Base-by-base conservation (phyloP, 2,888 invertebrate genomes). In the Cyrtodaria siliqua region DNA sequence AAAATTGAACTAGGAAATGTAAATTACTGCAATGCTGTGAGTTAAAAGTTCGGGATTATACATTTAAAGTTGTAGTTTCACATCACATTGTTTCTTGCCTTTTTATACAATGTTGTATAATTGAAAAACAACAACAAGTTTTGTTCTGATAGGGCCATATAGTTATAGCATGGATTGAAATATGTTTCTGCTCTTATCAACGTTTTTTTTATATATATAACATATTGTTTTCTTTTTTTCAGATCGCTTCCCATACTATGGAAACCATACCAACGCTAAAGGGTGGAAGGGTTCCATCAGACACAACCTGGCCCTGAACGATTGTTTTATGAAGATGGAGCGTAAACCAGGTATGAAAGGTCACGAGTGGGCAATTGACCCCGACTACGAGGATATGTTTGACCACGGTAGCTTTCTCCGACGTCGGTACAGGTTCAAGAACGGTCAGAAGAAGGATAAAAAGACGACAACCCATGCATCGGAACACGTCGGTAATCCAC, bases 221-320 rank as follows among this genome's bases (percentile, higher is more conserved):
- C 23, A 23, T 52, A 14, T 52, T 12, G 18, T 20, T 8, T n/a
- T 55, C 24, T 33, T 33, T 68, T 8, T 63, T 77, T 18, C 68
- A 77, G 85, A 84, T 14, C 72, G 86, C 14, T 90, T 89, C 75
- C 87, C 89, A 0, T 90, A 81, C 80, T 90, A 87, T 73, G 73
- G 79, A 38, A 76, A 86, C 42, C 86, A 86, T 60, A 62, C 72
- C 40, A 88, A 88, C 66, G 76, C 76, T 29, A 89, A 88, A 64
- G 88, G 88, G 40, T 90, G 90, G 90, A 87, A 86, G 55, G 88
- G 89, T 24, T 89, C 89, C 47, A 90, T 90, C 44, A 84, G 90
- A 40, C 90, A 90, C 82, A 90, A 90, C 81, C 82, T 90, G 49
- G 90, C 90, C 6, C 84, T 90, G 44, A 90, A 90, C 72, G 90